Evolutionary conservation across 2,113 vertebrate species (phyloP), one percentile per base, ranked within the genome.

Genomic region (Gymnobelideus leadbeateri): DNA sequence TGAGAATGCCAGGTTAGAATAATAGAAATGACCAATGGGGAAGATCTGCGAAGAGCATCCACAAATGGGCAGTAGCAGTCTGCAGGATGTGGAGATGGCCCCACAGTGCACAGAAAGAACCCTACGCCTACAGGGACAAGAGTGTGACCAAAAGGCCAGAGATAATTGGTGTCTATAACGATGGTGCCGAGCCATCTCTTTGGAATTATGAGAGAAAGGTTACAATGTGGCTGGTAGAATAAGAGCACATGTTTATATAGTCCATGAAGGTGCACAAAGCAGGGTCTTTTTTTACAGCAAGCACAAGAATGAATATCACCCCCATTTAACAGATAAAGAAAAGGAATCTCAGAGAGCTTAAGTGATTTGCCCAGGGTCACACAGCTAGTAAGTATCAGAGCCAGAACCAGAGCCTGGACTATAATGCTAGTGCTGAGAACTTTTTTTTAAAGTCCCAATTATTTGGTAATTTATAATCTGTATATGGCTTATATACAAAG

Each of bases 191-290:
- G 19, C 68, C 16, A 0, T 84, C 55, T 51, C 52, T 94, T 84
- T 94, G 95, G 93, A 96, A 51, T 95, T 89, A 57, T 84, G 92
- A 93, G 57, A 89, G 49, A 46, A 95, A 10, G 91, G 89, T 96
- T 92, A 94, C 95, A 94, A n/a, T 37, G 19, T n/a, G 16, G 37
- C 6, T n/a, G 37, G 7, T 84, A 43, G 21, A 84, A 84, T 8
- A 23, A 43, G 0, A 8, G n/a, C 68, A 84, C 19, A 43, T 16
- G 26, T 43, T 43, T 84, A 21, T 37, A 68, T 68, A 37, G 57
- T 31, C 14, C 57, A 68, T 37, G 12, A 68, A 37, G 4, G 31
- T 37, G 14, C n/a, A 68, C 61, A 43, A 84, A 43, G 37, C n/a
- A 84, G 43, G n/a, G 16, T 84, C 19, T 43, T 84, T 84, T 84